phyloP scores from a whole-genome alignment of 2,888 invertebrate species.

The Entomobrya proxima region DNA sequence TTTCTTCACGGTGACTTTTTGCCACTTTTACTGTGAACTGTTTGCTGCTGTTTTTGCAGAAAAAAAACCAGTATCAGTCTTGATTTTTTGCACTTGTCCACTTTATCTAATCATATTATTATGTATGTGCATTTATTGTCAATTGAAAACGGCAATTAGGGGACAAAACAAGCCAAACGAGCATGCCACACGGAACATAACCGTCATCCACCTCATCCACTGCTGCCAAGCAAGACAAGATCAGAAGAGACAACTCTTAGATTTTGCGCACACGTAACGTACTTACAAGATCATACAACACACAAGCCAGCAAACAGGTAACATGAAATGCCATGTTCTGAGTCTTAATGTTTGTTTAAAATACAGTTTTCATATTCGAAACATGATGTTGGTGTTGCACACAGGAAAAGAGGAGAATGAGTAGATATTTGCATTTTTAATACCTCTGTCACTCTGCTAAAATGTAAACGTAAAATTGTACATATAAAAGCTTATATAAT shows the following conservation, averaged over 20 bases:
- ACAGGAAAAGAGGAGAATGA: neutral
- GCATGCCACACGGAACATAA: slow-evolving; percentile 52
- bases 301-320: slow-evolving; percentile 18
- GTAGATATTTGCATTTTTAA: slow-evolving; percentile 15
- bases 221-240: neutral
- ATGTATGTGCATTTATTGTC: neutral
- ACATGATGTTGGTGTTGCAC: neutral
- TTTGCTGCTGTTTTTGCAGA: neutral
- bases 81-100: neutral
- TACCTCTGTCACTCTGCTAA: slow-evolving; percentile 22
- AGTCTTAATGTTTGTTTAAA: slow-evolving; percentile 64
- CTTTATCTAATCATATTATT: neutral
- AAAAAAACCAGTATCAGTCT: slow-evolving; percentile 8
- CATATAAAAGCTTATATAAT: neutral
- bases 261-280: neutral
- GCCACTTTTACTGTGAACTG: slow-evolving; percentile 1
- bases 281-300: neutral
- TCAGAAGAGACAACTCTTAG: neutral
- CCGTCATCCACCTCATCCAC: neutral
- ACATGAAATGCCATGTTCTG: slow-evolving; percentile 66
- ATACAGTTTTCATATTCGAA: slow-evolving; percentile 58
- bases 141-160: neutral
- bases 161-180: slow-evolving; percentile 14
- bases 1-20: slow-evolving; percentile 6
- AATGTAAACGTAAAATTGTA: neutral